A percentile compares a stretch with the other conserved stretches of the same genome.
These are phyloP conservation scores for Lycocorax pyrrhopterus DNA, from an alignment of 2,113 vertebrate species.

Conservation along the genomic window DNA sequence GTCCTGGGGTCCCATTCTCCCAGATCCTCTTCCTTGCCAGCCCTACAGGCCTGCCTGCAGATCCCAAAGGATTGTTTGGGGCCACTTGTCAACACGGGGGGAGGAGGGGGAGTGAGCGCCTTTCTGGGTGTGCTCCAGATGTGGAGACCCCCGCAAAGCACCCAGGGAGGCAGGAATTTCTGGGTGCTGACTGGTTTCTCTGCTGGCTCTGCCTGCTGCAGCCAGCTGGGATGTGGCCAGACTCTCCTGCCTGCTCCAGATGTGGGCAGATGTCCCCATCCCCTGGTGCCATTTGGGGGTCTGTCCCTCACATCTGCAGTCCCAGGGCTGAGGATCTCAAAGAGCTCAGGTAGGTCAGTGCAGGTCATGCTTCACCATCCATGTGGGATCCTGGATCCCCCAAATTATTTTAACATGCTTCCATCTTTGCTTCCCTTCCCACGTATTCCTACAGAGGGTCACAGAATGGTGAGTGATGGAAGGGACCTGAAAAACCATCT, in stretches of 20 bases:
- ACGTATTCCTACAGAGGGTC: not conserved
- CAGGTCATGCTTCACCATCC: not conserved
- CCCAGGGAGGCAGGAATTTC: not conserved
- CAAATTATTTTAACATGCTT: fast-evolving
- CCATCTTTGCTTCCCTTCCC: not conserved
- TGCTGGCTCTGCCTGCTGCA: not conserved
- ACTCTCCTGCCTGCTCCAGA: not conserved
- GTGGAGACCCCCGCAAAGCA: not conserved
- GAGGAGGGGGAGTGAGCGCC: not conserved
- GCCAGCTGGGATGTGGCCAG: not conserved
- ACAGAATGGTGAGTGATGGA: not conserved
- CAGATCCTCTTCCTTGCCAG: not conserved
- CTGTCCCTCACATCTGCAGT: not conserved
- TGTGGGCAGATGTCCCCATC: not conserved
- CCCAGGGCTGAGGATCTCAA: not conserved
- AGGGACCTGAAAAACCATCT: not conserved
- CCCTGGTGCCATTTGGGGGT: fast-evolving
- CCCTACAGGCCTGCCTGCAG: not conserved
- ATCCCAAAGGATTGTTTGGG: not conserved
- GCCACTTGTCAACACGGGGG: fast-evolving
- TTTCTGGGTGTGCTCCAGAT: not conserved
- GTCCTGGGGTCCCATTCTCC: not conserved
- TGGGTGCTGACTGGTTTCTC: not conserved
- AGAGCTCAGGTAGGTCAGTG: not conserved
- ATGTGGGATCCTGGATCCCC: not conserved